A percentile compares a stretch with the other conserved stretches of the same genome.
Conservation (phyloP, 2,113 vertebrate genomes). For the Echinops telfairi region DNA sequence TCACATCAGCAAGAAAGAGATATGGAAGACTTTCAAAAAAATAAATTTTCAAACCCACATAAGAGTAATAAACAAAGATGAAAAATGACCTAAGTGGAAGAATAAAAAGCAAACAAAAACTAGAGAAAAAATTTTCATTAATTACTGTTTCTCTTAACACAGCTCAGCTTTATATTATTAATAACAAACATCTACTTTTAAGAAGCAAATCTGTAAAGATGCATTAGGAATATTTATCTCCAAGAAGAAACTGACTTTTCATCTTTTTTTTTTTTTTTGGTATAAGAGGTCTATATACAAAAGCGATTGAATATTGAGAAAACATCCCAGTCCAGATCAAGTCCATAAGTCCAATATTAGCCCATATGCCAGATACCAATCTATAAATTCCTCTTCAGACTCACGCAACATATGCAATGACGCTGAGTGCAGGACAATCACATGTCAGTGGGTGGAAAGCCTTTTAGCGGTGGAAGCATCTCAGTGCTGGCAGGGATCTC, state of each 20-base stretch:
- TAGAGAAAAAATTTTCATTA: conserved; percentile 27
- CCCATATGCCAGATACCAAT: too few relatives aligned
- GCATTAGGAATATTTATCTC: conserved; percentile 50
- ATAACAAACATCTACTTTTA: conserved; percentile 52
- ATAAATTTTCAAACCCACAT: conserved; percentile 30
- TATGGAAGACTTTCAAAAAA: not conserved
- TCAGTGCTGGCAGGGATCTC: too few relatives aligned
- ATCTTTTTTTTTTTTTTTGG: too few relatives aligned
- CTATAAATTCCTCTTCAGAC: too few relatives aligned
- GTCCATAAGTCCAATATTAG: too few relatives aligned
- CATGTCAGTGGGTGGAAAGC: too few relatives aligned
- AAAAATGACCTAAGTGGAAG: not conserved
- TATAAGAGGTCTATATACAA: too few relatives aligned
- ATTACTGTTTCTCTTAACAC: conserved; percentile 24
- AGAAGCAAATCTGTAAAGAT: conserved; percentile 65
- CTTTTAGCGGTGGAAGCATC: too few relatives aligned
- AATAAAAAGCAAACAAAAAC: conserved; percentile 54
- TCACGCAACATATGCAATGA: too few relatives aligned
- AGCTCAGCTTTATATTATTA: conserved; percentile 32
- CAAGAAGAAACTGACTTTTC: conserved; percentile 28
- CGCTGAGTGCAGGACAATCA: too few relatives aligned
- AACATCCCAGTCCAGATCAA: too few relatives aligned
- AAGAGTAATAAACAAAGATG: conserved; percentile 35
- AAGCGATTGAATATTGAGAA: too few relatives aligned
- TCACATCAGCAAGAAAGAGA: not conserved